Evolutionary conservation across 2,797 vertebrate genomes (phyloP), one percentile per base, ranked within the genome.

Genomic region (Vireo griseus): DNA sequence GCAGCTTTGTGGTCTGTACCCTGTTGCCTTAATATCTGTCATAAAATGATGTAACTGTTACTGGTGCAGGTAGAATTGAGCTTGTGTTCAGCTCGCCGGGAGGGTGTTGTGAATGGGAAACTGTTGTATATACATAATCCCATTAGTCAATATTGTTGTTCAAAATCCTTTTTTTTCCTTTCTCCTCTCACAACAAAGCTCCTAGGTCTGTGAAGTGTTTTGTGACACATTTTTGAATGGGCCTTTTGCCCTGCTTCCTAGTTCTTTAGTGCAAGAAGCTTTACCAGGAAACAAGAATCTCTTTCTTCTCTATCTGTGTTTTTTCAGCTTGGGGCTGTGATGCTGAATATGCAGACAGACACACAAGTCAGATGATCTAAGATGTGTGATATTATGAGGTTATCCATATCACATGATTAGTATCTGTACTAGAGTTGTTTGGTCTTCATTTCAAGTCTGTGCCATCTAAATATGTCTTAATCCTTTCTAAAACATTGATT

Each of bases 251-350:
- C 71, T 83, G 91, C 82, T 77, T 94, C 86, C 50, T n/a, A 76
- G 75, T 92, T 95, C 74, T 90, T 95, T 92, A 80, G 66, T 73
- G 57, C 90, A 79, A 87, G 82, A 83, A 72, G 82, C 94, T 96
- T 97, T 88, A 90, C 78, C 33, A 65, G 84, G 62, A 71, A 97
- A 97, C 96, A 98, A 97, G 93, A 93, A 94, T 92, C 72, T 92
- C 94, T 97, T 97, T 97, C 89, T 97, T 97, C 86, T 78, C 21
- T 31, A 21, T 65, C 84, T 35, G 24, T 96, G 92, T 97, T 97
- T 96, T 91, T 95, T 96, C 77, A 86, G 92, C 96, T 92, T 62
- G 48, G 81, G 91, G 67, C 88, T 10, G n/a, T 42, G 44, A 78
- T 95, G 81, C 22, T 31, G 94, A 93, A 93, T 95, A 40, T 25